Evolutionary conservation across 2,113 vertebrate species (phyloP).

Genomic region (Planiliza haematocheilus): DNA sequence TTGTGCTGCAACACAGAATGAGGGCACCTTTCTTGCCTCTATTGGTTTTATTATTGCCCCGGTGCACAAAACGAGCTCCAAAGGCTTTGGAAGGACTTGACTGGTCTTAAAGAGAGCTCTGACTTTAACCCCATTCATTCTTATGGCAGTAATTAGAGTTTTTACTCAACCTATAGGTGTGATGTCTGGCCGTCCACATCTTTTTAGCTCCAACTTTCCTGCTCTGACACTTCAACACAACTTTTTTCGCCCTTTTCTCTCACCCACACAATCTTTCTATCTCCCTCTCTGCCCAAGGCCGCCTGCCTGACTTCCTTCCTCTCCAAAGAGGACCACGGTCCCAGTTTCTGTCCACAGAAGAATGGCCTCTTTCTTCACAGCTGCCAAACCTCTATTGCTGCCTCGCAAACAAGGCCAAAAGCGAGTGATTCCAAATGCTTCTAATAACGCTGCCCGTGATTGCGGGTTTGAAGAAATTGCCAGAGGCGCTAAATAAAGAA

Average conservation of each 20-base stretch:
- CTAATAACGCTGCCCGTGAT: not conserved
- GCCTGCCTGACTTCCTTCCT: constrained; percentile 72
- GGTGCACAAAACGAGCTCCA: not conserved
- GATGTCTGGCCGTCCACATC: not conserved
- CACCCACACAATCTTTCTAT: not conserved
- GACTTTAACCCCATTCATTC: no score
- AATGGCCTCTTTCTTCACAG: constrained; percentile 71
- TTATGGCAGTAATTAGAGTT: no score
- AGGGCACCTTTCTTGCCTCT: no score
- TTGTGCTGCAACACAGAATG: no score
- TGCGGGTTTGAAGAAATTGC: not conserved
- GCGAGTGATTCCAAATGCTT: constrained; percentile 16
- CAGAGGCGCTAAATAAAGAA: constrained; percentile 5
- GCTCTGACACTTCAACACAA: not conserved
- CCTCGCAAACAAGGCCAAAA: constrained; percentile 28
- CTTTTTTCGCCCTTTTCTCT: not conserved
- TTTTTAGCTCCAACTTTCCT: not conserved
- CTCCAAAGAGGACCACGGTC: constrained; percentile 35
- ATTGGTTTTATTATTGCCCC: no score
- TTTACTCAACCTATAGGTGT: not conserved
- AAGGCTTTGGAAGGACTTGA: no score
- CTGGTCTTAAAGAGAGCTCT: no score
- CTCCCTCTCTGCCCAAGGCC: constrained; percentile 21
- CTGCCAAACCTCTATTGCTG: constrained; percentile 56
- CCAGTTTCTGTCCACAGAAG: constrained; percentile 56